Base-by-base conservation (phyloP, 1,140 invertebrate species). In the Heliothis subflexa region DNA sequence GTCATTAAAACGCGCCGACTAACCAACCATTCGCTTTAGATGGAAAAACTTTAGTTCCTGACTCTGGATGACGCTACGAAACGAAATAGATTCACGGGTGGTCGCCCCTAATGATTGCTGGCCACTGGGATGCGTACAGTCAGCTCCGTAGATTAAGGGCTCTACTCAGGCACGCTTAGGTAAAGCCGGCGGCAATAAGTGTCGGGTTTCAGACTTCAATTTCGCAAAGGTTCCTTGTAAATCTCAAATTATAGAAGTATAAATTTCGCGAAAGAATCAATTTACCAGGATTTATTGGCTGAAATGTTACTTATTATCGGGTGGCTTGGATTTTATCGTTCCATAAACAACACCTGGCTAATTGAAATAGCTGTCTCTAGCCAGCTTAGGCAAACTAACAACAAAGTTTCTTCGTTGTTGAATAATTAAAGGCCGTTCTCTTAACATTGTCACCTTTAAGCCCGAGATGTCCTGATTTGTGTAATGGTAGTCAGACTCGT, bases 81-180 rank as follows among this genome's bases (percentile, higher is more conserved):
- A 80, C 83, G 73, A 83, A 81, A 81, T 80, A 78, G 72, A 79
- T 77, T 75, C 79, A 78, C 76, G 83, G 83, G 81, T 84, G 83
- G 81, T 79, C 83, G 76, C 49, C 9, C 71, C 62, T 82, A 80
- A 82, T 81, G 78, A 81, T 76, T 77, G 73, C 49, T 49, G 52
- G 55, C 68, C 52, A 62, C 47, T 52, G 33, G 74, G 61, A 66
- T 66, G 47, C 47, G 71, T 73, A 73, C 71, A 47, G 54, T 76
- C 74, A 66, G 61, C 59, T 54, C 55, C n/a, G 21, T 33, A 76
- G 61, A 76, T 76, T 47, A 75, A 75, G 54, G 57, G 57, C 40
- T 49, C 18, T 55, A 33, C 21, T 1, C 33, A 55, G 66, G 25
- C 25, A 52, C 66, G 66, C 66, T 49, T 70, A 3, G 14, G 11